These are phyloP conservation scores for Entomobrya proxima DNA, from an alignment of 2,888 invertebrate genomes.

Conservation along the genomic window DNA sequence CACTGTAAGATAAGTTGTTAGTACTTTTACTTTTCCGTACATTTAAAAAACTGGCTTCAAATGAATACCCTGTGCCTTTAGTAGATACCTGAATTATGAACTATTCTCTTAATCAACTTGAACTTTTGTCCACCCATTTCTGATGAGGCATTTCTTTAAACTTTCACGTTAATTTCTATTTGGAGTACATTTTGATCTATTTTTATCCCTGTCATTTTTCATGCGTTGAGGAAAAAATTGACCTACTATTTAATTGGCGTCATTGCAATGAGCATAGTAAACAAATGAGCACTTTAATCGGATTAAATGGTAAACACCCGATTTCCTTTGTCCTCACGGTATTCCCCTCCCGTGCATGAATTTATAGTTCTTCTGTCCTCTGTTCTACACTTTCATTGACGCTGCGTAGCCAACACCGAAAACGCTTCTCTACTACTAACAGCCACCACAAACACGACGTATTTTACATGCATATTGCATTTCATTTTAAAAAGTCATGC, in stretches of 20 bases:
- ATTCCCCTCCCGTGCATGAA: neutral
- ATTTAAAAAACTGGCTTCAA: too few species aligned
- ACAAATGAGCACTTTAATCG: constrained; percentile 7
- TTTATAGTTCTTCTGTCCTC: neutral
- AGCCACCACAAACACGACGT: too few species aligned
- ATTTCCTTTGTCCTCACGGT: neutral
- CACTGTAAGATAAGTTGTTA: too few species aligned
- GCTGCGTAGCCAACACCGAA: too few species aligned
- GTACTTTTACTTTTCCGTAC: too few species aligned
- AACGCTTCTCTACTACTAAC: too few species aligned
- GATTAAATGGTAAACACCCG: constrained; percentile 9
- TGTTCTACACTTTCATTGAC: too few species aligned
- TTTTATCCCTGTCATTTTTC: constrained; percentile 43
- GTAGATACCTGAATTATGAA: too few species aligned
- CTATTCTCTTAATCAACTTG: neutral
- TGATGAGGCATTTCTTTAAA: too few species aligned
- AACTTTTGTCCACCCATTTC: neutral
- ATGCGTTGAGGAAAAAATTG: neutral
- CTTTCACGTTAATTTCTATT: neutral
- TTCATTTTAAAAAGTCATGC: too few species aligned
- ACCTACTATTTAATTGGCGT: constrained; percentile 52
- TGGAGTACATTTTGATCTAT: neutral
- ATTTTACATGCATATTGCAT: too few species aligned
- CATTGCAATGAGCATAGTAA: neutral
- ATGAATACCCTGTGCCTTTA: too few species aligned